These are phyloP conservation scores for Cepphus grylle DNA, from an alignment of 2,113 vertebrate genomes.

Conservation along the genomic window DNA sequence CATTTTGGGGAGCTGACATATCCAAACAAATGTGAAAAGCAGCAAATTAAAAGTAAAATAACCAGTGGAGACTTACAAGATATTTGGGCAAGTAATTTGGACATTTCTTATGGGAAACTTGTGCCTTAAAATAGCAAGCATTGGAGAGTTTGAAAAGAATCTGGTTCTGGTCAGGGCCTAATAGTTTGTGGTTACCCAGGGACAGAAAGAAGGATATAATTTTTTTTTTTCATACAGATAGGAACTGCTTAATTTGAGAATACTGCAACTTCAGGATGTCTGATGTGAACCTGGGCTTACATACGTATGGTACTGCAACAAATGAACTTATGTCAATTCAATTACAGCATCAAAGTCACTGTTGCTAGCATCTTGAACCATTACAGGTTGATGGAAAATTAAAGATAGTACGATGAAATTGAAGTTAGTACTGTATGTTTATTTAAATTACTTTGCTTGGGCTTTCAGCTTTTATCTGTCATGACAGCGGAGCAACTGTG, in stretches of 20 bases:
- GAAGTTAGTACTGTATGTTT: not conserved
- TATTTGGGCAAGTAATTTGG: not conserved
- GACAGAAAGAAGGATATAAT: not conserved
- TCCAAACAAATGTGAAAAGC: not conserved
- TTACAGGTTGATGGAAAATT: not conserved
- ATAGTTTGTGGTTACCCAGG: not conserved
- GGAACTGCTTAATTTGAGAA: not conserved
- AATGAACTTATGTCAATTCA: not conserved
- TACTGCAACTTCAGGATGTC: not conserved
- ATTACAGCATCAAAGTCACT: not conserved
- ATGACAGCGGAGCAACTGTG: slow-evolving; percentile 93
- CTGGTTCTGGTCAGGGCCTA: not conserved
- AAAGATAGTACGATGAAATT: not conserved
- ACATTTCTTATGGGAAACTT: not conserved
- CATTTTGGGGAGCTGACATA: not conserved
- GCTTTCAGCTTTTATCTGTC: slow-evolving; percentile 88
- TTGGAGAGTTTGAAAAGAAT: not conserved
- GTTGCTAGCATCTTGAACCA: not conserved
- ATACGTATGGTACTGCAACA: not conserved
- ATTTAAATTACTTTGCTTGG: slow-evolving; percentile 4
- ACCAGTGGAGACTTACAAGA: not conserved
- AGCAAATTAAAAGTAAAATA: not conserved
- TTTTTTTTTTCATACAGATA: not conserved
- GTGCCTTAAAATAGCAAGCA: not conserved
- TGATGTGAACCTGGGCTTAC: not conserved